Base-by-base conservation (phyloP, 2,797 vertebrate genomes). In the Labroides dimidiatus region DNA sequence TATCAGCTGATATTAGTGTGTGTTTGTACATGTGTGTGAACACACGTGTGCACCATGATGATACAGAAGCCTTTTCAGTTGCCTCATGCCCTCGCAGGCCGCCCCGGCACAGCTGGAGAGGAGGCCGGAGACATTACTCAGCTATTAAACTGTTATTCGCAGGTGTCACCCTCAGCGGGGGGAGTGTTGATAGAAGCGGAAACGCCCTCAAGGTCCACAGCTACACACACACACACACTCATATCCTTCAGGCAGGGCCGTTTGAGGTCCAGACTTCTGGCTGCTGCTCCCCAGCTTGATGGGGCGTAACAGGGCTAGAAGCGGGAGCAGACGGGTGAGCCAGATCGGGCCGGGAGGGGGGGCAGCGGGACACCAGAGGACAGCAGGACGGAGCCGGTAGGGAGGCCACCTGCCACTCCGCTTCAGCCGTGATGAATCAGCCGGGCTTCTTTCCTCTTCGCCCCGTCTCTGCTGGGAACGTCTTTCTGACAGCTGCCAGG, bases 91-190 rank as follows among this genome's bases (percentile, higher is more conserved):
- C 75, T 73, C 69, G 65, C 74, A 71, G 72, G 66, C 77, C 42
- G 62, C 73, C 75, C 82, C n/a, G 0, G 72, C 87, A 0, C 90
- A 87, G 86, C 80, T 72, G 77, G 85, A 68, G 85, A 76, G 67
- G 67, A 87, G 84, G 75, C 77, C 84, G 67, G 70, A 83, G 74
- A 85, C 84, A 91, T 89, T 85, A 90, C 84, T 90, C 90, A 84
- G 78, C 88, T 89, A 83, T 91, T 92, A 89, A 92, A 91, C 78
- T 86, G 84, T 89, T 89, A 87, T 89, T 89, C 84, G 84, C 86
- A 88, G 89, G 84, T 91, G 90, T 88, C 91, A 88, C 89, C 89
- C 90, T 86, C 89, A 88, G 86, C 77, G 48, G 87, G 85, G 71
- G 72, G 43, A 41, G 73, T 77, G 84, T 81, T 86, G 87, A 85